Conservation (phyloP, 1,140 invertebrate species). For the Calosoma granatense region DNA sequence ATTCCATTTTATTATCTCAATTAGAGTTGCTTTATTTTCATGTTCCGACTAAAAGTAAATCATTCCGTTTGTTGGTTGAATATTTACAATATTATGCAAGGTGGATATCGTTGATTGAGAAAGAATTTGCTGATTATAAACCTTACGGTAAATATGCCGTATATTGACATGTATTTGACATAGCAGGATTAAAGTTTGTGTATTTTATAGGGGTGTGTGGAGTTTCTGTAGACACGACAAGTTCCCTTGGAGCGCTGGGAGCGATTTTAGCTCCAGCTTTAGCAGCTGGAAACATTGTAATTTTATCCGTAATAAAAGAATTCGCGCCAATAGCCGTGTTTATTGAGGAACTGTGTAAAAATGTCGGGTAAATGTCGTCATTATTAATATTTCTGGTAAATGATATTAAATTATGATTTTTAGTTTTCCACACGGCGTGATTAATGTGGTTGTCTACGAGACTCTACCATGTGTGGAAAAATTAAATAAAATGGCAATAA, state of each 20-base stretch:
- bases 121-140: slow-evolving; percentile 29
- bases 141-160: slow-evolving; percentile 14
- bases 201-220: slow-evolving; percentile 18
- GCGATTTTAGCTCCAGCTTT: slow-evolving; percentile 24
- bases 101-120: slow-evolving; percentile 29
- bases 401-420: not conserved
- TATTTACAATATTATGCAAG: slow-evolving; percentile 27
- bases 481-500: too few species aligned
- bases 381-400: not conserved
- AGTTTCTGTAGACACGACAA: slow-evolving; percentile 19
- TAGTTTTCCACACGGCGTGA: too few species aligned
- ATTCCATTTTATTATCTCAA: slow-evolving; percentile 23
- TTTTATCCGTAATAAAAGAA: slow-evolving; percentile 20
- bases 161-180: slow-evolving; percentile 9
- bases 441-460: too few species aligned
- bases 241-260: slow-evolving; percentile 20
- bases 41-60: too few species aligned
- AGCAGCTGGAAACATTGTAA: slow-evolving; percentile 22
- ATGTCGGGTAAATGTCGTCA: slow-evolving; percentile 23
- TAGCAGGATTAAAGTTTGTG: slow-evolving; percentile 3
- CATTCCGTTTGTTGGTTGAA: slow-evolving; percentile 22
- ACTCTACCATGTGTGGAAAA: too few species aligned
- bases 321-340: slow-evolving; percentile 17
- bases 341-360: slow-evolving; percentile 22
- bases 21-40: too few species aligned